Base-by-base conservation (phyloP, 2,888 invertebrate species). In the Oligia fasciuncula region DNA sequence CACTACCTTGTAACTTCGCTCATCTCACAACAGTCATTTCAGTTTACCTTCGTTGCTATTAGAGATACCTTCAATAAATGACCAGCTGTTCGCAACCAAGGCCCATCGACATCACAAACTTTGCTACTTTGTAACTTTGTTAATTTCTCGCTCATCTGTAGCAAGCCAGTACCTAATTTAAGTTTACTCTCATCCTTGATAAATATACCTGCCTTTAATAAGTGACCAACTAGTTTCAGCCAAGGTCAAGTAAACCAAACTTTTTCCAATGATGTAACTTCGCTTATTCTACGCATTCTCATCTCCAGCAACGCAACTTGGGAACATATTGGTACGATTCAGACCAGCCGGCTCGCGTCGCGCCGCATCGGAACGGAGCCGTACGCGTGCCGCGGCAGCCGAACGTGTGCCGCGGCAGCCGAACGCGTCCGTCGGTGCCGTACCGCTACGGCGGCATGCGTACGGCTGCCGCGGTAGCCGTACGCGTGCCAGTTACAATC, bases 101-200 rank as follows among this genome's bases (percentile, higher is more conserved):
- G 11, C 29, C 57, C 14, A 35, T 23, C 1, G 35, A 46, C 14
- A 35, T 46, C 54, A n/a, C 11, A 6, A 79, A 77, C n/a, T 46
- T 79, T 9, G 8, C n/a, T 13, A 77, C 40, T 80, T 67, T 77
- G 80, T 57, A 67, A 67, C 79, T 79, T 67, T 2, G 0, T 6
- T 66, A 4, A 79, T 80, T 78, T 49, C 19, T 57, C 6, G 46
- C 35, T 23, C 68, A 67, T 66, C 14, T 35, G 2, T 13, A 49
- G 19, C 9, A 8, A 76, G 1, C 29, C 0, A 5, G 19, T 29
- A 29, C 29, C 29, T 29, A 4, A 46, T 57, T 35, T 17, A 57
- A 35, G 43, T 57, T 54, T 74, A 29, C 54, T 11, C 11, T 23
- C 6, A 29, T 17, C 11, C 6, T 29, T 43, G 1, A 29, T 1